A percentile compares a stretch with the other conserved stretches of the same genome.
Conservation (phyloP, 2,113 vertebrate species). For the Ageneiosus marmoratus region DNA sequence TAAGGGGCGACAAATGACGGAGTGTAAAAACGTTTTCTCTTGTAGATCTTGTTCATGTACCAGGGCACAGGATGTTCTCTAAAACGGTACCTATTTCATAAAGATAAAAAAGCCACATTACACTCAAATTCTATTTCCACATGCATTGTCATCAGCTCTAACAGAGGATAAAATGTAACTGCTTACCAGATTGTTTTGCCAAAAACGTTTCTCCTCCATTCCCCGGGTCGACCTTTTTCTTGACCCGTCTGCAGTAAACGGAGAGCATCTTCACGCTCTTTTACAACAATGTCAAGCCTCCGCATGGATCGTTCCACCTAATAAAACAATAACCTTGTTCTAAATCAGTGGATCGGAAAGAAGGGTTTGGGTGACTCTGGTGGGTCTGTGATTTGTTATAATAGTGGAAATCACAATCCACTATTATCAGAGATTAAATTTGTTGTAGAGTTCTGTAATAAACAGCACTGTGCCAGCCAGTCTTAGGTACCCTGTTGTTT, state of each 20-base stretch:
- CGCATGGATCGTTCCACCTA: conserved; percentile 86
- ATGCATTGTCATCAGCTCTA: too few species aligned
- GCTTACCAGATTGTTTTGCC: conserved; percentile 84
- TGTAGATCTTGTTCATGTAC: conserved; percentile 87
- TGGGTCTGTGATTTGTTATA: background rate
- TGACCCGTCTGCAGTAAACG: conserved; percentile 92
- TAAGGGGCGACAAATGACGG: conserved; percentile 79
- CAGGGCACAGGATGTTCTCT: conserved; percentile 92
- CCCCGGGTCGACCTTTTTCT: conserved; percentile 83
- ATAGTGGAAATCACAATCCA: background rate
- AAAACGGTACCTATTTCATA: conserved; percentile 80
- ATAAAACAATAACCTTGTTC: background rate
- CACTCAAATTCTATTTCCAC: background rate
- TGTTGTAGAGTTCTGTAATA: background rate
- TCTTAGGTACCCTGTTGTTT: background rate
- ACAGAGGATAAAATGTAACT: background rate
- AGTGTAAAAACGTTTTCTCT: conserved; percentile 81
- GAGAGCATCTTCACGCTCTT: conserved; percentile 84
- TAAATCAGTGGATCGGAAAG: background rate
- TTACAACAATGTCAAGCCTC: conserved; percentile 83
- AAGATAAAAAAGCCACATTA: background rate
- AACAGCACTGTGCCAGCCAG: too few species aligned
- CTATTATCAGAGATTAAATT: background rate
- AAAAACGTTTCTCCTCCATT: conserved; percentile 85
- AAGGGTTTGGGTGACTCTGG: background rate